These are phyloP conservation scores for Misgurnus mizolepis DNA, from an alignment of 2,113 vertebrate species.

Conservation along the genomic window DNA sequence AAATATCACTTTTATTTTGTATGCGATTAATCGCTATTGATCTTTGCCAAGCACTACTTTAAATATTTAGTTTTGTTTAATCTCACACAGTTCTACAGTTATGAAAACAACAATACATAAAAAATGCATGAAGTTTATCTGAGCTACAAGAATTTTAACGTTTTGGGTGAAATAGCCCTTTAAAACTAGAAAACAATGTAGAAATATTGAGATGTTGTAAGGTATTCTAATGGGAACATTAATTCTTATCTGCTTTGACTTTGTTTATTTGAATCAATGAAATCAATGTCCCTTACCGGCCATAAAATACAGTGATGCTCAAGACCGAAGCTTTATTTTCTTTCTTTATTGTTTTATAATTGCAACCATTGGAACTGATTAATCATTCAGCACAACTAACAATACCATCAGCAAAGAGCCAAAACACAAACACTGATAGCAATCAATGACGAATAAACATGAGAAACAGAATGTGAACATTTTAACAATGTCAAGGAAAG, in stretches of 20 bases:
- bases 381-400: background rate
- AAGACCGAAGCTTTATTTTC: background rate
- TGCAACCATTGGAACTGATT: constrained; percentile 14
- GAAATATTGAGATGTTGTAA: constrained; percentile 42
- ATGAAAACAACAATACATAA: no score
- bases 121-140: no score
- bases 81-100: no score
- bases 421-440: background rate
- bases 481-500: background rate
- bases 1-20: no score
- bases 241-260: constrained; percentile 9
- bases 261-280: background rate
- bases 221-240: constrained; percentile 4
- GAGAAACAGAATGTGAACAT: no score
- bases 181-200: constrained; percentile 42
- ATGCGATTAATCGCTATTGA: no score
- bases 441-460: no score
- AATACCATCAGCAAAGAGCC: background rate
- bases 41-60: no score
- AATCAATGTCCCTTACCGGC: constrained; percentile 19
- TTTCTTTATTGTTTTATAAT: constrained; percentile 32
- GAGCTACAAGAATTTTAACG: no score
- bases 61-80: no score
- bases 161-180: constrained; percentile 33
- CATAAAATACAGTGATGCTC: constrained; percentile 18